Conservation (phyloP, 2,888 invertebrate species). For the Agrilus cyanescens region DNA sequence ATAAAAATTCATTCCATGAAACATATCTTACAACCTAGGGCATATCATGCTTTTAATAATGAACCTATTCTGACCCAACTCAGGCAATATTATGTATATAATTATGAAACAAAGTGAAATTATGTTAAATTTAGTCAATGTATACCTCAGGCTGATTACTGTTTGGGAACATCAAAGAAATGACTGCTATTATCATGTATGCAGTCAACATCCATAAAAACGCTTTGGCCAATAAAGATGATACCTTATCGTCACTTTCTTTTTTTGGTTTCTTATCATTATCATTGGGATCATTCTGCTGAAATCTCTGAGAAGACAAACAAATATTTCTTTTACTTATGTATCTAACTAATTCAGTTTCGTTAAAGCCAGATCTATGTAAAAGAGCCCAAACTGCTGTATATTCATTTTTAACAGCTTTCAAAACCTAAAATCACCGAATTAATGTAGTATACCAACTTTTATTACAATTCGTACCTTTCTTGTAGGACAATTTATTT, state of each 20-base stretch:
- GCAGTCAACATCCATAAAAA: conserved; percentile 71
- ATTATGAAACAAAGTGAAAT: neutral
- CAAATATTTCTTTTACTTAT: conserved; percentile 23
- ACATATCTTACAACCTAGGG: conserved; percentile 57
- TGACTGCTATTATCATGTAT: conserved; percentile 59
- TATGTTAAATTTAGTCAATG: neutral
- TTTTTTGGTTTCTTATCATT: conserved; percentile 29
- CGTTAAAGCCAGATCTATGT: conserved; percentile 40
- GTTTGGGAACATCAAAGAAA: conserved; percentile 59
- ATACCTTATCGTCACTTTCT: conserved; percentile 52
- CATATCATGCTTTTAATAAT: conserved; percentile 9
- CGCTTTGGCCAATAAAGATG: conserved; percentile 61
- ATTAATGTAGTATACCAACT: too few relatives aligned
- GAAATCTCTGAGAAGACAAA: conserved; percentile 17
- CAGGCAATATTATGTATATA: neutral
- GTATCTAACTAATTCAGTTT: conserved; percentile 25
- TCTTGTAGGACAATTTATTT: too few relatives aligned
- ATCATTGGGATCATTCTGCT: conserved; percentile 14
- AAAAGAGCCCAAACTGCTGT: conserved; percentile 43
- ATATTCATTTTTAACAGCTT: conserved; percentile 37
- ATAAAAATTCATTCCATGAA: conserved; percentile 94
- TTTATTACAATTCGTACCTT: too few relatives aligned
- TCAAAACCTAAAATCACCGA: conserved; percentile 19
- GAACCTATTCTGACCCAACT: neutral
- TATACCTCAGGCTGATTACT: conserved; percentile 61